Evolutionary conservation across 2,888 invertebrate species (phyloP), one percentile per base, ranked within the genome.

Genomic region (Lithophane socia): DNA sequence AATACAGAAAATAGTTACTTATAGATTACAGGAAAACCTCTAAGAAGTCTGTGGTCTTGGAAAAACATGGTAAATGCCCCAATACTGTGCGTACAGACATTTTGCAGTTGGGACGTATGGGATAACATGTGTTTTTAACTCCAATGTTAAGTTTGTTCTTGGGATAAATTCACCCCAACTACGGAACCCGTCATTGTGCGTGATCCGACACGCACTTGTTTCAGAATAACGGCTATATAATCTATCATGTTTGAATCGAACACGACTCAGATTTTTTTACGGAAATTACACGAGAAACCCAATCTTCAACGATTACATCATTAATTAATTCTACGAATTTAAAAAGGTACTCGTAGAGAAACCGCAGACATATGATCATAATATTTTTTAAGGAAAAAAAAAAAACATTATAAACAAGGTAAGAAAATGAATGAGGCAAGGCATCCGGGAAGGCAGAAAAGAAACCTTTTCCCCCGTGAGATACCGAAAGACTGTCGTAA

Each of bases 271-370:
- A 68, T 5, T 80, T 66, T 64, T 75, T 63, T 63, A 18, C 49
- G 61, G 61, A 75, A 76, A 67, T 37, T 49, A 21, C 9, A 54
- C n/a, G 9, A 61, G 60, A 61, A 82, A 66, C 44, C 65, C 58
- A 77, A 77, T 60, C 69, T 42, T 29, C 67, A 65, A 44, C 16
- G 64, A 69, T 82, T 69, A 69, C 69, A 58, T 80, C 70, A 83
- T 60, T 78, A 70, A 77, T 77, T 66, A 37, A 78, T 78, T 70
- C 80, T 77, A 52, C 18, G 63, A 77, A 82, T 24, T 37, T 56
- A 49, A 47, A 49, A 52, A 66, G 16, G 37, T 66, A 42, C 54
- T 54, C 10, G 18, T 81, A 75, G 65, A 37, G 49, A 63, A 82
- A 79, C 56, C 66, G 63, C 63, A 82, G 16, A 58, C 60, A 56